A percentile compares a stretch with the other conserved stretches of the same genome.
Evolutionary conservation across 2,888 invertebrate species (phyloP).

Genomic region (Diarsia dahlii): DNA sequence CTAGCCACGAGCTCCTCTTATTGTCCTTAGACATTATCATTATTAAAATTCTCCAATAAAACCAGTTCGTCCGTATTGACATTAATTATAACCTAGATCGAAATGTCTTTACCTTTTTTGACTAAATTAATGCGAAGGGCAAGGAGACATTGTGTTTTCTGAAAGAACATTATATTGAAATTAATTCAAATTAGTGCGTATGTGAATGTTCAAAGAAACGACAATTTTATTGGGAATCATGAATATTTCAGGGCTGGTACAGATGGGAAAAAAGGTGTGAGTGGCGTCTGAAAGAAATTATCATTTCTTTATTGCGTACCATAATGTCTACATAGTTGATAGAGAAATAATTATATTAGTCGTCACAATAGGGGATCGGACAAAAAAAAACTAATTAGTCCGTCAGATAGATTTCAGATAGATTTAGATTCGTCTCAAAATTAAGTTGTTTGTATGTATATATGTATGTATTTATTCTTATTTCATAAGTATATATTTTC

Average conservation of each 20-base stretch:
- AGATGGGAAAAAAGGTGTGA: not conserved
- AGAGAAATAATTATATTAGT: too few species aligned
- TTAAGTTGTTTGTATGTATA: too few species aligned
- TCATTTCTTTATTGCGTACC: too few species aligned
- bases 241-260: not conserved
- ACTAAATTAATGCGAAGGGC: slow-evolving; percentile 45
- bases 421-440: too few species aligned
- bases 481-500: too few species aligned
- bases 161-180: slow-evolving; percentile 47
- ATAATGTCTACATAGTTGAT: too few species aligned
- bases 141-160: slow-evolving; percentile 47
- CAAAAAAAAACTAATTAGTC: too few species aligned
- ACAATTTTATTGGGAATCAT: slow-evolving; percentile 11
- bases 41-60: slow-evolving; percentile 41
- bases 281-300: too few species aligned
- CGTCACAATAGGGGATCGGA: too few species aligned
- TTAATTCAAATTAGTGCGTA: slow-evolving; percentile 50
- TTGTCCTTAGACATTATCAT: slow-evolving; percentile 10
- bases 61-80: slow-evolving; percentile 40
- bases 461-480: too few species aligned
- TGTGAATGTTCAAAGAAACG: slow-evolving; percentile 15
- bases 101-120: slow-evolving; percentile 43
- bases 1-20: too few species aligned
- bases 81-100: slow-evolving; percentile 49
- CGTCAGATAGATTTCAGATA: too few species aligned